phyloP scores from a whole-genome alignment of 2,888 invertebrate genomes.

The Idaea biselata region DNA sequence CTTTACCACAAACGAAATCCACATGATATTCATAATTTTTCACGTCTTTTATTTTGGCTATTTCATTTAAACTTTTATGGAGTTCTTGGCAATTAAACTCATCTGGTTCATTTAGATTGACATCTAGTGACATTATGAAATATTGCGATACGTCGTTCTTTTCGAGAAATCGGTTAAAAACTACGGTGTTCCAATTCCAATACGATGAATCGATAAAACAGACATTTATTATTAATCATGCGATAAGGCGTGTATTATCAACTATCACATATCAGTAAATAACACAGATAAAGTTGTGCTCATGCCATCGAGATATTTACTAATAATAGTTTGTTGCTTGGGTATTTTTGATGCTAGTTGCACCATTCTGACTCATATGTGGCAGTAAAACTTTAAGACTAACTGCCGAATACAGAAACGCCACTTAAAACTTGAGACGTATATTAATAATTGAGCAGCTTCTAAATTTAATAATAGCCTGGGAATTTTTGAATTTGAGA shows the following conservation, averaged over 20 bases:
- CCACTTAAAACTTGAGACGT: too few species aligned
- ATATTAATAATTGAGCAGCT: too few species aligned
- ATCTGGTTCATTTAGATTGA: constrained; percentile 70
- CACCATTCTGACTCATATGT: too few species aligned
- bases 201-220: constrained; percentile 8
- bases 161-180: background rate
- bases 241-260: constrained; percentile 30
- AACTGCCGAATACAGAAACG: too few species aligned
- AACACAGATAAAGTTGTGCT: background rate
- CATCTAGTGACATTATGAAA: constrained; percentile 63
- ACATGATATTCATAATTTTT: constrained; percentile 61
- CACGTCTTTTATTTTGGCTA: constrained; percentile 48
- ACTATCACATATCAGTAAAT: background rate
- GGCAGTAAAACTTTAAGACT: too few species aligned
- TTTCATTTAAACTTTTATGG: constrained; percentile 53
- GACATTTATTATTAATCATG: constrained; percentile 28
- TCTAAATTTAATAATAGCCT: too few species aligned
- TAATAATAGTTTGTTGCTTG: too few species aligned
- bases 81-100: constrained; percentile 64
- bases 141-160: background rate
- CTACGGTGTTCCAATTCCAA: background rate
- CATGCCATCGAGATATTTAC: constrained; percentile 11
- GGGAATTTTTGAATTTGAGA: too few species aligned
- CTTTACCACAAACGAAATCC: constrained; percentile 58
- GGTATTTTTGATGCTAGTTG: too few species aligned